Evolutionary conservation across 2,888 invertebrate species (phyloP).

Genomic region (Lobophora halterata): DNA sequence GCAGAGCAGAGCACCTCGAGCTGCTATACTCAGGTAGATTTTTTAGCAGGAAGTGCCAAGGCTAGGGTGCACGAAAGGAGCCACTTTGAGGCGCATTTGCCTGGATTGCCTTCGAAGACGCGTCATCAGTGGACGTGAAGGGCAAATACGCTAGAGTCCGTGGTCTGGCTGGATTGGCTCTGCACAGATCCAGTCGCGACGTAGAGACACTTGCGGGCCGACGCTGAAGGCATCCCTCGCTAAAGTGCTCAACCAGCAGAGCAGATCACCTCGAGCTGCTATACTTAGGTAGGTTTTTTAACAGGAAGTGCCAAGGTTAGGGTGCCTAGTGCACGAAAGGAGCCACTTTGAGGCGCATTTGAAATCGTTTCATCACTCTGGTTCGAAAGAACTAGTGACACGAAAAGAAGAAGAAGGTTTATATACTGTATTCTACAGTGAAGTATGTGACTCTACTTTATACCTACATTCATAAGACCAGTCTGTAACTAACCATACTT

Average conservation of each 20-base stretch:
- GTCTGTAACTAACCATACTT: too few species aligned
- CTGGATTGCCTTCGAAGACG: slow-evolving; percentile 90
- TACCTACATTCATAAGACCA: too few species aligned
- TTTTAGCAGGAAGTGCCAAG: background rate
- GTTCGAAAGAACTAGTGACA: too few species aligned
- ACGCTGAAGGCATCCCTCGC: slow-evolving; percentile 70
- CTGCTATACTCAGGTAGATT: slow-evolving; percentile 79
- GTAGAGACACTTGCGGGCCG: slow-evolving; percentile 74
- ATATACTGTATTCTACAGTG: too few species aligned
- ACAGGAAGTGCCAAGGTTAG: too few species aligned
- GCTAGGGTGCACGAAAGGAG: too few species aligned
- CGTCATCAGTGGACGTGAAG: slow-evolving; percentile 87
- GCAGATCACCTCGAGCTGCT: slow-evolving; percentile 83
- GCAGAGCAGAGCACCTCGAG: slow-evolving; percentile 83
- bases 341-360: too few species aligned
- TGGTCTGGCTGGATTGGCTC: slow-evolving; percentile 85
- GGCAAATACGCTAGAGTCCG: slow-evolving; percentile 87
- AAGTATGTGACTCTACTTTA: too few species aligned
- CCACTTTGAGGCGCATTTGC: too few species aligned
- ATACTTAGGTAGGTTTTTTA: slow-evolving; percentile 82
- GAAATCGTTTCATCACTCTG: too few species aligned
- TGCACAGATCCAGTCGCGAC: slow-evolving; percentile 82
- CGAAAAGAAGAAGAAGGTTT: too few species aligned
- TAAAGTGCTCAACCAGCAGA: slow-evolving; percentile 81
- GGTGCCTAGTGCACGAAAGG: too few species aligned